Evolutionary conservation across 2,113 vertebrate genomes (phyloP), one percentile per base, ranked within the genome.

Genomic region (Pantherophis guttatus): DNA sequence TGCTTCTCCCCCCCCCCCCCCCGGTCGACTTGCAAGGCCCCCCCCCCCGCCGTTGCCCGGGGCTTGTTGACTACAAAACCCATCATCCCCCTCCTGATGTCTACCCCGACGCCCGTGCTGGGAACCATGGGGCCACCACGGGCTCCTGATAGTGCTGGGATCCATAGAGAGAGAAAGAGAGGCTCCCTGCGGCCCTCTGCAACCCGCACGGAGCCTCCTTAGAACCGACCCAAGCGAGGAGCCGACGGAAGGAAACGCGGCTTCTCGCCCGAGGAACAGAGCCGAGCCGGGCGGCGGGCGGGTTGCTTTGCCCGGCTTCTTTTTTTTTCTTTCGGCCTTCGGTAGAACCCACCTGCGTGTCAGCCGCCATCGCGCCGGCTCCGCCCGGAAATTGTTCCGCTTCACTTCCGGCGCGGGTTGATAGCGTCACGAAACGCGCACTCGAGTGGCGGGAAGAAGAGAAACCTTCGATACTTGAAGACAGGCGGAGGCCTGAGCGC

Each of bases 351-450:
- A 99, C 99, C 99, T 99, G 99, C 99, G 98, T 98, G 98, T 99
- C 99, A 95, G 99, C 98, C 96, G 98, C 99, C 99, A 99, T 99
- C 97, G 98, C 98, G 98, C 98, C 98, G 97, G 98, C 97, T 95
- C 95, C 94, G 95, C 96, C 87, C 70, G 58, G 19, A 81, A 81
- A 39, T n/a, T 19, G 70, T 39, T 81, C 17, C 1, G 58, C 88
- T 89, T 96, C 93, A 96, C 96, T 98, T 98, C 98, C 98, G 97
- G 98, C 96, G 97, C 87, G 44, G 59, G 0, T 0, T 58, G 52
- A 29, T 24, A 0, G 33, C 65, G 62, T 92, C 92, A 75, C 24
- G 24, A 8, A 1, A 39, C n/a, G 10, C 3, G 0, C 5, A 2
- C 44, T 48, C 44, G 44, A 48, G 44, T 48, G 44, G 44, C 15